phyloP scores from a whole-genome alignment of 2,888 invertebrate species.

The Polydrusus pterygomalis region DNA sequence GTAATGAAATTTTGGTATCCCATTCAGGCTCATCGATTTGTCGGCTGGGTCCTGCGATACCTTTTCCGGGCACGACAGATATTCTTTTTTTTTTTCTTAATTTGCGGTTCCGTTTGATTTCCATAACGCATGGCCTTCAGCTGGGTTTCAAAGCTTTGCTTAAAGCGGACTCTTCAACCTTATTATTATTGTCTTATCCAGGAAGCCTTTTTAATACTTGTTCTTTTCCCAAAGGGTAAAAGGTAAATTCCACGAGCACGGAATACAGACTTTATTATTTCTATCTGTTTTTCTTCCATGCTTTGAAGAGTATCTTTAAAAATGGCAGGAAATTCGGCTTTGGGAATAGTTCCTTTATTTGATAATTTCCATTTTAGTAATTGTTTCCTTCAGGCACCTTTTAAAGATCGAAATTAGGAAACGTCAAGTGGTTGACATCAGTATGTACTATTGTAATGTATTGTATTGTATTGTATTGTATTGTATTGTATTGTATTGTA shows the following conservation, averaged over 20 bases:
- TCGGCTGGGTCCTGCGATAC: neutral
- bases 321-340: neutral
- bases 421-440: neutral
- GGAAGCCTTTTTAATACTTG: neutral
- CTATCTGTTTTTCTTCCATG: neutral
- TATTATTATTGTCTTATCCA: neutral
- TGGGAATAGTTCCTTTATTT: conserved; percentile 5
- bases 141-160: too few relatives aligned
- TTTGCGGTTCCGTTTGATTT: neutral
- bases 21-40: neutral
- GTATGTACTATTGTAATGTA: neutral
- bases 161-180: neutral
- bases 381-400: neutral
- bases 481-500: too few relatives aligned
- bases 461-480: too few relatives aligned
- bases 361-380: neutral
- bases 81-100: conserved; percentile 11
- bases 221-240: too few relatives aligned
- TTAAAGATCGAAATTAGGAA: neutral
- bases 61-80: neutral
- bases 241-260: neutral
- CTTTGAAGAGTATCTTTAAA: neutral
- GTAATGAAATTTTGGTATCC: neutral
- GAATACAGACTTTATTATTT: neutral
- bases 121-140: too few relatives aligned